A percentile compares a stretch with the other conserved stretches of the same genome.
These are phyloP conservation scores for Chaetops frenatus DNA, from an alignment of 2,113 vertebrate genomes.

Conservation along the genomic window DNA sequence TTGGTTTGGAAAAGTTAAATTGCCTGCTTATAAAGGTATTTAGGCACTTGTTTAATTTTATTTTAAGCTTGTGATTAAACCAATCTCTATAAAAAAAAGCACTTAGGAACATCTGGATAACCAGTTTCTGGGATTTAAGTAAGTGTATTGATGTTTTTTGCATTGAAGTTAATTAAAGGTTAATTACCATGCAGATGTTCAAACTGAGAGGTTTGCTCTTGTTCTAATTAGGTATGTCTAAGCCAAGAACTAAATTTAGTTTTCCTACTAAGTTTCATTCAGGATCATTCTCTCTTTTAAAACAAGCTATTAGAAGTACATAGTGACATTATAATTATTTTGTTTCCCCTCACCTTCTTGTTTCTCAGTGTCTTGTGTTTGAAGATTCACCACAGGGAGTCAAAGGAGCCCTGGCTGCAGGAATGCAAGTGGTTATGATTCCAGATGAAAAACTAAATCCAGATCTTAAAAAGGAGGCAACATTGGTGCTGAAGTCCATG, in stretches of 20 bases:
- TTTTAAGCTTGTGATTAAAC: neutral
- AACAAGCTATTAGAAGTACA: neutral
- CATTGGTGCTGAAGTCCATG: conserved; percentile 79
- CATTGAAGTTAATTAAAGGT: conserved; percentile 2
- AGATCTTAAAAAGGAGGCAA: conserved; percentile 73
- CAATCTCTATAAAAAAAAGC: neutral
- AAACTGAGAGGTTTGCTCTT: neutral
- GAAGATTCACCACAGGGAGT: conserved; percentile 90
- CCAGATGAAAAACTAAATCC: conserved; percentile 80
- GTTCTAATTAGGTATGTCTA: neutral
- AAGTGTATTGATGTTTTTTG: neutral
- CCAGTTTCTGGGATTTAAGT: neutral
- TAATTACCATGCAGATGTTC: conserved; percentile 6
- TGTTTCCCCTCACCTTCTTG: neutral
- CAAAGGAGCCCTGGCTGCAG: conserved; percentile 76
- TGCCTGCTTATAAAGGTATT: neutral
- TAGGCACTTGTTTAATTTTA: neutral
- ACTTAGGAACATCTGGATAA: conserved; percentile 4
- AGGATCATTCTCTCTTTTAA: neutral
- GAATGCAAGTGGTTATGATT: conserved; percentile 94
- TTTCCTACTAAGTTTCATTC: neutral
- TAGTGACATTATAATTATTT: neutral
- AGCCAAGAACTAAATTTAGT: neutral
- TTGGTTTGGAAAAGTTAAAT: neutral
- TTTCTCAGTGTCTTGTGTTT: conserved; percentile 87